Evolutionary conservation across 1,140 invertebrate species (phyloP).

Genomic region (Drosophila dunni): DNA sequence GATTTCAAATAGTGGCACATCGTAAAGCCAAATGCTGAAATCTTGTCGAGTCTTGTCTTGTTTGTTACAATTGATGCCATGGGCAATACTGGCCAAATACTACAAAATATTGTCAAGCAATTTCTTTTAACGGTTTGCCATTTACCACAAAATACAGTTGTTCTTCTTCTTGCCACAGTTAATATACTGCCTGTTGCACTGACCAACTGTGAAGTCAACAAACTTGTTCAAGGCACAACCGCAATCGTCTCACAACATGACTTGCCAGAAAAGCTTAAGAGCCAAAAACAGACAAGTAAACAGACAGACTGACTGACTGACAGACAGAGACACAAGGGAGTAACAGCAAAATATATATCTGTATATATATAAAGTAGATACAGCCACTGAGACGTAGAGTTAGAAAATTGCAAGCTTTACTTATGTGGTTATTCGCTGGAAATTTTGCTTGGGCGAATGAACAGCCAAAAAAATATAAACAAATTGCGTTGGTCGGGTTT

Average conservation of each 20-base stretch:
- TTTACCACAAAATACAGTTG: constrained; percentile 24
- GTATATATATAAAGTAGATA: neutral
- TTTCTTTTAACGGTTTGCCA: constrained; percentile 64
- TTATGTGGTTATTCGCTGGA: constrained; percentile 38
- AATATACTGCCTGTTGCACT: constrained; percentile 46
- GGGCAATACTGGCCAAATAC: constrained; percentile 50
- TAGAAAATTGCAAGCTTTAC: constrained; percentile 66
- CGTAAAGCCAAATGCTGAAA: constrained; percentile 60
- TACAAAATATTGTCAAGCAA: constrained; percentile 67
- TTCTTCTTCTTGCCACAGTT: constrained; percentile 30
- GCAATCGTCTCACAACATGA: constrained; percentile 49
- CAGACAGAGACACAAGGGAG: constrained; percentile 19
- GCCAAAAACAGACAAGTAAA: constrained; percentile 11
- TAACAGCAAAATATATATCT: constrained; percentile 10
- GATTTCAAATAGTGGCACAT: constrained; percentile 66
- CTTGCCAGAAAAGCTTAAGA: constrained; percentile 54
- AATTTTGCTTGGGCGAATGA: constrained; percentile 14
- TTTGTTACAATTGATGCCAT: constrained; percentile 68
- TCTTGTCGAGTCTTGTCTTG: constrained; percentile 42
- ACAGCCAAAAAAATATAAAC: constrained; percentile 22
- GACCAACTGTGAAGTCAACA: constrained; percentile 64
- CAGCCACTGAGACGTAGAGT: constrained; percentile 32
- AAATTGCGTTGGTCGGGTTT: constrained; percentile 36
- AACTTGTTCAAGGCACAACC: constrained; percentile 70
- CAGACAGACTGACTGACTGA: constrained; percentile 16